These are phyloP conservation scores for Acyrthosiphon pisum DNA, from an alignment of 1,140 invertebrate genomes.

Conservation along the genomic window DNA sequence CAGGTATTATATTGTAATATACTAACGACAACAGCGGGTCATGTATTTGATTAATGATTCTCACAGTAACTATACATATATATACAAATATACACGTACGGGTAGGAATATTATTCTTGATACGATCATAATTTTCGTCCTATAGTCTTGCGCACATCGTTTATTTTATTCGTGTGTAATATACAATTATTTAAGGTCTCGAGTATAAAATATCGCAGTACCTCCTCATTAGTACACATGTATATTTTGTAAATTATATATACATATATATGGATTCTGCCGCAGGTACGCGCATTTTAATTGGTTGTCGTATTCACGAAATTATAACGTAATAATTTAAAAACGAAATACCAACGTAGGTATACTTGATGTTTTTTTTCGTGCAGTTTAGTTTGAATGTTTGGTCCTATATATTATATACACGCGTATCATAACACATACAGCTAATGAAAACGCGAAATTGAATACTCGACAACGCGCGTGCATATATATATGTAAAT, in stretches of 20 bases:
- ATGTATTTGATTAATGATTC: conserved; percentile 45
- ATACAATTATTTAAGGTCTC: background rate
- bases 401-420: background rate
- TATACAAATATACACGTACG: background rate
- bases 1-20: conserved; percentile 4
- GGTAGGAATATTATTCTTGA: conserved; percentile 8
- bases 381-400: background rate
- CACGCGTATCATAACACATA: background rate
- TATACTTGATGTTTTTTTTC: background rate
- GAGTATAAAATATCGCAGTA: background rate
- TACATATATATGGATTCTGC: background rate
- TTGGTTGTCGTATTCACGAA: conserved; percentile 8
- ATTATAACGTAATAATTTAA: conserved; percentile 14
- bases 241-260: background rate
- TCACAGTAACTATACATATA: background rate
- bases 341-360: background rate
- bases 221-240: background rate
- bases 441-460: background rate
- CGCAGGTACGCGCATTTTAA: background rate
- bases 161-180: background rate
- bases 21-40: conserved; percentile 45
- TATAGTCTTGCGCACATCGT: background rate
- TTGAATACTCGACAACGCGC: background rate
- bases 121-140: conserved; percentile 7
- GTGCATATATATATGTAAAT: background rate